phyloP scores from a whole-genome alignment of 1,140 invertebrate species.

The Atopsyche davidsoni region DNA sequence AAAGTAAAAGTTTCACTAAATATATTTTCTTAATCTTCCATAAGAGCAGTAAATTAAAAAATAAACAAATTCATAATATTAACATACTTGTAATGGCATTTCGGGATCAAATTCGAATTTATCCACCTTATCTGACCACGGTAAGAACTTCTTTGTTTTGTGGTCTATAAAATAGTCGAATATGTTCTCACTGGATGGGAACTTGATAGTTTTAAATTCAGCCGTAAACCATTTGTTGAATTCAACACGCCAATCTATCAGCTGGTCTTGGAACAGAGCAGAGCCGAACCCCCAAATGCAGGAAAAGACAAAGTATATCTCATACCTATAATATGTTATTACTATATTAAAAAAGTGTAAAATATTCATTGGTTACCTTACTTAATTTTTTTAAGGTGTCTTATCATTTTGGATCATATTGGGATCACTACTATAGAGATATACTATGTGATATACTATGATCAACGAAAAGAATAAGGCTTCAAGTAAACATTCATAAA shows the following conservation, averaged over 20 bases:
- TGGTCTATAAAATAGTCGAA: conserved; percentile 88
- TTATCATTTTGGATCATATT: too few relatives aligned
- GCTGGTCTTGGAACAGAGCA: conserved; percentile 80
- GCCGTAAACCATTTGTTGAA: conserved; percentile 83
- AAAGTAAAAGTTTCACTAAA: background rate
- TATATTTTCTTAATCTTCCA: conserved; percentile 1
- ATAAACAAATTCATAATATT: conserved; percentile 7
- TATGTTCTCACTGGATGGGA: conserved; percentile 73
- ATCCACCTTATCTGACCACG: conserved; percentile 75
- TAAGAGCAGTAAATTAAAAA: background rate
- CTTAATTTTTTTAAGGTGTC: too few relatives aligned
- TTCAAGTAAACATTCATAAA: too few relatives aligned
- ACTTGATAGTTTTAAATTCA: conserved; percentile 88
- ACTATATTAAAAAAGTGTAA: background rate
- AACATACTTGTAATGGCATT: conserved; percentile 70
- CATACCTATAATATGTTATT: conserved; percentile 55
- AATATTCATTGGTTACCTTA: too few relatives aligned
- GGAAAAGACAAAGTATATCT: conserved; percentile 89
- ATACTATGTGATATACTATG: too few relatives aligned
- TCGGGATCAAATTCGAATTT: conserved; percentile 80
- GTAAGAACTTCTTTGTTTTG: conserved; percentile 76
- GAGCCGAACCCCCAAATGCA: conserved; percentile 93
- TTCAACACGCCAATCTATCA: conserved; percentile 84
- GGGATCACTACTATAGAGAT: too few relatives aligned
- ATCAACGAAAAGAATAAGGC: too few relatives aligned